A percentile compares a stretch with the other conserved stretches of the same genome.
Evolutionary conservation across 2,888 invertebrate species (phyloP).

Genomic region (Branchellion lobata): DNA sequence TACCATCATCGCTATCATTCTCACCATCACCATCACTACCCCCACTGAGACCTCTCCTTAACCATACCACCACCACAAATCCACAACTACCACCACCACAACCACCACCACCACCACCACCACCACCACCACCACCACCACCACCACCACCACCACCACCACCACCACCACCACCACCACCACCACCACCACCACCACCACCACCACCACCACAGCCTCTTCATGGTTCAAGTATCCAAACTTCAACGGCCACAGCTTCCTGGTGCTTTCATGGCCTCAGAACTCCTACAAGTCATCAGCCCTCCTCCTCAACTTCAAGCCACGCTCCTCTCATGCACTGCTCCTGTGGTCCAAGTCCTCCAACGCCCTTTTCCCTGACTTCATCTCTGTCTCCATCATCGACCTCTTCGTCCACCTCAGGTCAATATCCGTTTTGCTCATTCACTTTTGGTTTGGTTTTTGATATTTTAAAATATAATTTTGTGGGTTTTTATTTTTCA

Average conservation of each 20-base stretch:
- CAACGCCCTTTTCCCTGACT: neutral
- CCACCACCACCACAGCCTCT: neutral
- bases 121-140: too few relatives aligned
- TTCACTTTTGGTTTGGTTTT: neutral
- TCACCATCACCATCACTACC: too few relatives aligned
- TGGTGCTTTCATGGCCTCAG: neutral
- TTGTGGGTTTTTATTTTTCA: too few relatives aligned
- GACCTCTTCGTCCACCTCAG: neutral
- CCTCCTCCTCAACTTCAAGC: neutral
- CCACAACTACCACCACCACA: too few relatives aligned
- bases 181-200: too few relatives aligned
- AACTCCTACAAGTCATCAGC: neutral
- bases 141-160: too few relatives aligned
- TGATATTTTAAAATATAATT: neutral
- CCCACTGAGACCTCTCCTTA: too few relatives aligned
- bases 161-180: too few relatives aligned
- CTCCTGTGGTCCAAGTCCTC: neutral
- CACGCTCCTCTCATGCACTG: neutral
- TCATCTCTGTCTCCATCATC: neutral
- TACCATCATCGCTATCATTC: too few relatives aligned
- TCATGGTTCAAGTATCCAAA: slow-evolving; percentile 12
- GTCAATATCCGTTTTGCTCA: too few relatives aligned
- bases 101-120: too few relatives aligned
- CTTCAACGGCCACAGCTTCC: slow-evolving; percentile 3
- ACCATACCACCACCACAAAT: too few relatives aligned